Conservation (phyloP, 2,888 invertebrate genomes). For the Hyalella azteca region DNA sequence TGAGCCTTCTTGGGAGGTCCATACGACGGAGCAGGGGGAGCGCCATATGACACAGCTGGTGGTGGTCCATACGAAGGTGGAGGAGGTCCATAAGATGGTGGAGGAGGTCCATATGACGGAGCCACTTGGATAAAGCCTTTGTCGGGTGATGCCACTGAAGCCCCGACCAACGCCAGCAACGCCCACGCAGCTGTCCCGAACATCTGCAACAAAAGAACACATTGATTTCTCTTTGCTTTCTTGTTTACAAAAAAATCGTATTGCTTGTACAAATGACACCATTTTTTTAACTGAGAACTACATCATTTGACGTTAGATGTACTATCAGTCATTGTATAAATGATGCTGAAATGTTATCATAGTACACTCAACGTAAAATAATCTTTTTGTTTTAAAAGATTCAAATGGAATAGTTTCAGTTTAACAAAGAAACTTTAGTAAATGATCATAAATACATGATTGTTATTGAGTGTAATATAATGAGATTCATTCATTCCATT, state of each 20-base stretch:
- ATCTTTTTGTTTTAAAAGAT: too few species aligned
- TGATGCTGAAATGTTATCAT: too few species aligned
- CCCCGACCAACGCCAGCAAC: constrained; percentile 49
- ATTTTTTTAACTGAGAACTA: too few species aligned
- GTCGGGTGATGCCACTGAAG: constrained; percentile 43
- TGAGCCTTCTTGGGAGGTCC: constrained; percentile 50
- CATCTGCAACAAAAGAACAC: constrained; percentile 41
- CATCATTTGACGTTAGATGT: too few species aligned
- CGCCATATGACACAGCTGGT: not conserved
- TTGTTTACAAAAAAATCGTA: not conserved
- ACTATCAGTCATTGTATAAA: too few species aligned
- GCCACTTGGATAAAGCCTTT: constrained; percentile 53
- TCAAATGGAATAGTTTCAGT: too few species aligned
- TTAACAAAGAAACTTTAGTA: too few species aligned
- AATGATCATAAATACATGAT: too few species aligned
- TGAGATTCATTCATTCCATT: too few species aligned
- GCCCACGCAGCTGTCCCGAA: constrained; percentile 57
- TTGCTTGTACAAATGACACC: too few species aligned
- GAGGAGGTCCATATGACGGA: constrained; percentile 38
- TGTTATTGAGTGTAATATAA: too few species aligned
- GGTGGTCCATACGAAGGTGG: constrained; percentile 26
- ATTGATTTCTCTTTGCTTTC: not conserved
- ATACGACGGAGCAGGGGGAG: constrained; percentile 41
- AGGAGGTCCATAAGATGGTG: constrained; percentile 27
- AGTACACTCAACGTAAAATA: too few species aligned